phyloP scores from a whole-genome alignment of 2,888 invertebrate genomes.

The Agrotis clavis region DNA sequence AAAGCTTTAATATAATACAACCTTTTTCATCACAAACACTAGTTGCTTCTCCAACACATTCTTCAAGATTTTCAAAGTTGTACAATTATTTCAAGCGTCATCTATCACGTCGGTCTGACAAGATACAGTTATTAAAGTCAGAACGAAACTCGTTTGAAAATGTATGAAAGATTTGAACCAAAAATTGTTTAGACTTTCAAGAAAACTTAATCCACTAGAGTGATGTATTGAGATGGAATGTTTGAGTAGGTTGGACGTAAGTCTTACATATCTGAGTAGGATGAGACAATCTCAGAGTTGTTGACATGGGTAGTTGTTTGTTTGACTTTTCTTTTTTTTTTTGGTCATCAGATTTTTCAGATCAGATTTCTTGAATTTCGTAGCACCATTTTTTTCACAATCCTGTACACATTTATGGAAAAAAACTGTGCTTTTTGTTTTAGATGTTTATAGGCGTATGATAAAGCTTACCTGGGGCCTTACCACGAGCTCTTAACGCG shows the following conservation, averaged over 20 bases:
- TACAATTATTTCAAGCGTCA: conserved; percentile 34
- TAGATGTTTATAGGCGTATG: no score
- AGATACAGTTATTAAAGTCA: conserved; percentile 45
- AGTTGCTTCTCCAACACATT: conserved; percentile 17
- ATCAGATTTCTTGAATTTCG: not conserved
- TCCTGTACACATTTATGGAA: no score
- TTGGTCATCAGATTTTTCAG: not conserved
- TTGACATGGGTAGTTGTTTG: not conserved
- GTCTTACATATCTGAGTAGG: conserved; percentile 3
- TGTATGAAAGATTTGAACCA: conserved; percentile 50
- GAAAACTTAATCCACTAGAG: conserved; percentile 42
- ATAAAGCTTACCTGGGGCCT: no score
- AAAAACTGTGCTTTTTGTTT: no score
- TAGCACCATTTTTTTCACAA: no score
- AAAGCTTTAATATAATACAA: not conserved
- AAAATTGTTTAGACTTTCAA: conserved; percentile 48
- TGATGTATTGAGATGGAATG: conserved; percentile 56
- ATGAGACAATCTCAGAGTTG: not conserved
- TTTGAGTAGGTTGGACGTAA: conserved; percentile 39
- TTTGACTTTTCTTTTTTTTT: not conserved
- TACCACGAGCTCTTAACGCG: no score
- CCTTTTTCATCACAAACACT: conserved; percentile 11
- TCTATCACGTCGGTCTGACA: conserved; percentile 41
- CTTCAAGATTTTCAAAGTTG: conserved; percentile 19
- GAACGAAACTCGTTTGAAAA: conserved; percentile 29